Base-by-base conservation (phyloP, 2,113 vertebrate species). In the Eulemur rufifrons region DNA sequence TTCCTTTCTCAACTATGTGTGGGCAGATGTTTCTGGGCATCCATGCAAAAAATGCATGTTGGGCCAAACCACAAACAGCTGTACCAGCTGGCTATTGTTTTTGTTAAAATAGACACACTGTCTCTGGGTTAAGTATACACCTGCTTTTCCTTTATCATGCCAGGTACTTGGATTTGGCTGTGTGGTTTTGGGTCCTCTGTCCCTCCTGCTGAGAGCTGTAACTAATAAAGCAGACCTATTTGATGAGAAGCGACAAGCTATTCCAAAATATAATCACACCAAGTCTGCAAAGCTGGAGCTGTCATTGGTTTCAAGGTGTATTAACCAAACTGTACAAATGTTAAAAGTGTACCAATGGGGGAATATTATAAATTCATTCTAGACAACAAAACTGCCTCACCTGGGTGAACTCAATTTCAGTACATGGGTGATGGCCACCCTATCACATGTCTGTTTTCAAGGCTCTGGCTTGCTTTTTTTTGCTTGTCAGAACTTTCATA, bases 111-210 rank as follows among this genome's bases (percentile, higher is more conserved):
- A 80, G 76, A 95, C 76, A 91, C 27, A n/a, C 29, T 96, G 47
- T 93, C 66, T 87, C 34, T 76, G 74, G 63, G 59, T 95, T 93
- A 94, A 77, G 69, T 63, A 95, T 89, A 91, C 96, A 98, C 98
- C 98, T 98, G 98, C 97, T 98, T 98, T 96, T 97, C 74, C 94
- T 97, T 77, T 91, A 95, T 96, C 91, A 96, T 93, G 93, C 95
- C 97, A 97, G 98, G 95, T 97, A 97, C 96, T 98, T 98, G 97
- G 97, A 98, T 96, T 98, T 98, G 97, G 96, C 94, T 95, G 96
- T 98, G 93, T 97, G 95, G 91, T 96, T 98, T 98, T 96, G 85
- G 97, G 96, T 98, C 95, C 97, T 97, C 96, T 97, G 97, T 98
- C 95, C 95, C 97, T 98, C 86, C 68, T 98, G 98, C 96, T 97